phyloP scores from a whole-genome alignment of 2,797 vertebrate genomes.

The Tiaroga cobitis region DNA sequence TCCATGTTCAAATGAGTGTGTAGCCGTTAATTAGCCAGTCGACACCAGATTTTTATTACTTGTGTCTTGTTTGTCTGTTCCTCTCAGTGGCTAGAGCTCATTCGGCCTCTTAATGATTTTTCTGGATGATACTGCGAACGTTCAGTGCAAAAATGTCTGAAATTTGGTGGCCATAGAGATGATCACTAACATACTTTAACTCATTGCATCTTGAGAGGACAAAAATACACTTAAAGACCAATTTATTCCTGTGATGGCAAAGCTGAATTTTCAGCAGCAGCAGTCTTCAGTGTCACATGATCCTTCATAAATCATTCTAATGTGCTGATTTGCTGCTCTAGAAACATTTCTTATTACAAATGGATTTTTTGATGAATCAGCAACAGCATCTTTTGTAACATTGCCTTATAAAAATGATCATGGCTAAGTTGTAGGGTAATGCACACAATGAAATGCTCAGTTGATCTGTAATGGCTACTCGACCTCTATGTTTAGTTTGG shows the following conservation, averaged over 20 bases:
- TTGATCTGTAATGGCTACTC: neutral
- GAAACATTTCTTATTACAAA: too few species aligned
- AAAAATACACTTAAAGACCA: neutral
- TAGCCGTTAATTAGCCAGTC: slow-evolving; percentile 24
- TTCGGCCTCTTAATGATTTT: neutral
- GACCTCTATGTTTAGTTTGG: neutral
- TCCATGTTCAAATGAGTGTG: slow-evolving; percentile 3
- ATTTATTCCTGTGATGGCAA: too few species aligned
- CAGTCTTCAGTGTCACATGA: too few species aligned
- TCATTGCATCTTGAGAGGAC: neutral
- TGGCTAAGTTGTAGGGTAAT: neutral
- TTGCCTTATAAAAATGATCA: neutral
- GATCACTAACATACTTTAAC: neutral
- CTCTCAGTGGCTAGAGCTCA: neutral
- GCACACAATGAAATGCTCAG: neutral
- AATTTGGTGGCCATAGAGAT: slow-evolving; percentile 2
- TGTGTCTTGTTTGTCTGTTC: neutral
- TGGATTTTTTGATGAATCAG: too few species aligned
- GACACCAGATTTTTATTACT: neutral
- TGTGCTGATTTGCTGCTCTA: too few species aligned
- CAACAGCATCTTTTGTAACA: neutral
- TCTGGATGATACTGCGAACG: neutral
- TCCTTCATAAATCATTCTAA: too few species aligned
- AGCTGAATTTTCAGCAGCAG: too few species aligned
- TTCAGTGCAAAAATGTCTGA: neutral